Evolutionary conservation across 2,113 vertebrate species (phyloP).

Genomic region (Tapirus terrestris): DNA sequence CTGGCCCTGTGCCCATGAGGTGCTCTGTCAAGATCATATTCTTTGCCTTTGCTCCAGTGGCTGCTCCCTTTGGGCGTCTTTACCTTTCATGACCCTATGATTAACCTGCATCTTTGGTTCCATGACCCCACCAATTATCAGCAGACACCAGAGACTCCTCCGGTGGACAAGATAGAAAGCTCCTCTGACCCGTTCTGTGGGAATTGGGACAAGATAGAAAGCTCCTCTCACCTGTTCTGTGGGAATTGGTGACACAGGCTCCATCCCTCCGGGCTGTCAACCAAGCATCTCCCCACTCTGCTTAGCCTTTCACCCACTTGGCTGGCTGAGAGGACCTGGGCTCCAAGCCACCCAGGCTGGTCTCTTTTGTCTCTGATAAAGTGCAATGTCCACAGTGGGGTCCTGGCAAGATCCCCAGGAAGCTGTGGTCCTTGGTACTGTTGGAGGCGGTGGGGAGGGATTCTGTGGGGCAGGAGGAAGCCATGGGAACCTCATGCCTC

Average conservation of each 20-base stretch:
- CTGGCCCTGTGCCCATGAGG: neutral
- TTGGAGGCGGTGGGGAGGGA: neutral
- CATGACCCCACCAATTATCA: fast-evolving
- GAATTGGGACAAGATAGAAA: neutral
- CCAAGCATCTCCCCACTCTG: neutral
- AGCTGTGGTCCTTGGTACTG: neutral
- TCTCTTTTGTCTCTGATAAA: slow-evolving; percentile 27
- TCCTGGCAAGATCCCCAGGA: neutral
- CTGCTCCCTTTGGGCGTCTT: neutral
- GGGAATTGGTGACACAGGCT: too few relatives aligned
- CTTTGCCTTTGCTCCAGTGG: neutral
- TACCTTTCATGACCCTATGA: neutral
- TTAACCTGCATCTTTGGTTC: neutral
- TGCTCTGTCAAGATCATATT: neutral
- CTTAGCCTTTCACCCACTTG: neutral
- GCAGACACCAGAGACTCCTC: neutral
- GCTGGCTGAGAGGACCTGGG: neutral
- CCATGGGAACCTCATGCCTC: neutral
- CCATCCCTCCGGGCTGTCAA: too few relatives aligned
- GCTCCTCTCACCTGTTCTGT: neutral
- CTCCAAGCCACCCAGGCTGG: neutral
- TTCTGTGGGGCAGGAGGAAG: neutral
- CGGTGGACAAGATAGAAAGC: neutral
- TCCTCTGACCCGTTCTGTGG: neutral
- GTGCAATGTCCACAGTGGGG: neutral